Conservation (phyloP, 2,113 vertebrate genomes). For the Nestor notabilis region DNA sequence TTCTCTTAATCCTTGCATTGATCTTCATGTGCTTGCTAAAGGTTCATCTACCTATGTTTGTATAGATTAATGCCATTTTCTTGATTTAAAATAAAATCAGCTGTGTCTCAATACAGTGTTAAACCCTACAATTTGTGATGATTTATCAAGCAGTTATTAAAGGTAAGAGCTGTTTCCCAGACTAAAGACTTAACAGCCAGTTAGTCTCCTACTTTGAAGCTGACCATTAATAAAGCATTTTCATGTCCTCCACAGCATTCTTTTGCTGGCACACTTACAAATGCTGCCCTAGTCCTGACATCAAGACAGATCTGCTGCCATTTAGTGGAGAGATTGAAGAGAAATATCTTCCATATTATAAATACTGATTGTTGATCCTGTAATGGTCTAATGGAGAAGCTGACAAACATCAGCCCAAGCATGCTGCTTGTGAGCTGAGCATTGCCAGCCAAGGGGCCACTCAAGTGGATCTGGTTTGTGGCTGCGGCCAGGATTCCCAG, state of each 20-base stretch:
- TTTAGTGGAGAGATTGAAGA: background rate
- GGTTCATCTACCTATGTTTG: conserved; percentile 36
- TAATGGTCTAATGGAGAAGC: background rate
- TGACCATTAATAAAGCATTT: background rate
- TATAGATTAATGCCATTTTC: background rate
- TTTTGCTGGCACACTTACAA: conserved; percentile 1
- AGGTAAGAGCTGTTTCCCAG: background rate
- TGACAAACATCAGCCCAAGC: background rate
- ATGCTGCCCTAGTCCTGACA: background rate
- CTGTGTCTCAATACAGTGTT: background rate
- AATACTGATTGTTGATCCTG: background rate
- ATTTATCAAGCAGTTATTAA: background rate
- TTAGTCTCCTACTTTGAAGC: background rate
- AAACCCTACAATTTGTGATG: background rate
- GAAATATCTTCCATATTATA: background rate
- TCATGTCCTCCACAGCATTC: background rate
- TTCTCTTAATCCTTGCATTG: conserved; percentile 56
- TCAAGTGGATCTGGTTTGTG: background rate
- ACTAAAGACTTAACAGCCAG: background rate
- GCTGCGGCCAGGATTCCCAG: background rate
- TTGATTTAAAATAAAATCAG: background rate
- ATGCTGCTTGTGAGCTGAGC: accelerated
- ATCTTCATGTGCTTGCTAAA: conserved; percentile 40
- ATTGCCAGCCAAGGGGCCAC: background rate
- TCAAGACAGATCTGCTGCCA: background rate